Conservation (phyloP, 2,797 vertebrate genomes). For the Heliangelus exortis region DNA sequence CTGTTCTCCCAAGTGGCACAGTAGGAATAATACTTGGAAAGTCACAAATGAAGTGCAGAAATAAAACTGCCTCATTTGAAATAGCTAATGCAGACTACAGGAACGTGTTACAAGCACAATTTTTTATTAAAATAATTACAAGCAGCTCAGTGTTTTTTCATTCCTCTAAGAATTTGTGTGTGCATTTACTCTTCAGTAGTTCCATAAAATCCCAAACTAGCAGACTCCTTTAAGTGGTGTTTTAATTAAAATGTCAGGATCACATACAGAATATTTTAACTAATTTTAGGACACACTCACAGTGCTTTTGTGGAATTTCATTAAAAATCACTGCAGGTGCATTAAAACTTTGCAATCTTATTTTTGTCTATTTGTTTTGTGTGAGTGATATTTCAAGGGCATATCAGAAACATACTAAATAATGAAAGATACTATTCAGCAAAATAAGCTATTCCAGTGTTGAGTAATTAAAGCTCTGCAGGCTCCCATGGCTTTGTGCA, state of each 20-base stretch:
- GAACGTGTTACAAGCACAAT: neutral
- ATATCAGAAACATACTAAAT: neutral
- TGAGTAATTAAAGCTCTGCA: slow-evolving; percentile 46
- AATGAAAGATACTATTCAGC: neutral
- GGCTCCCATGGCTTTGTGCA: neutral
- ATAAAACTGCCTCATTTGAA: neutral
- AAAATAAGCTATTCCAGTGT: slow-evolving; percentile 30
- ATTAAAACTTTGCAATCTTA: slow-evolving; percentile 36
- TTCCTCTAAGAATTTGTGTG: neutral
- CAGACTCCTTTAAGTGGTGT: neutral
- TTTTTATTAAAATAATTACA: neutral
- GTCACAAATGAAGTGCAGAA: neutral
- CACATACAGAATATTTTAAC: slow-evolving; percentile 9
- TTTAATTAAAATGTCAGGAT: slow-evolving; percentile 66
- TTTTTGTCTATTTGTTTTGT: slow-evolving; percentile 14
- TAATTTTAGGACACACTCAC: neutral
- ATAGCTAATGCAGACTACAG: neutral
- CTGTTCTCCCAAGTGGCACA: neutral
- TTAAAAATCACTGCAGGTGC: slow-evolving; percentile 61
- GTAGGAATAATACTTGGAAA: neutral
- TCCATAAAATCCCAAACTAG: neutral
- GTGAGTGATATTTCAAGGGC: slow-evolving; percentile 35
- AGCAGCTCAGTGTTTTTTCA: neutral
- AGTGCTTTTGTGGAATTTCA: slow-evolving; percentile 38
- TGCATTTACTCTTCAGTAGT: neutral